A percentile compares a stretch with the other conserved stretches of the same genome.
These are phyloP conservation scores for Belgica antarctica DNA, from an alignment of 2,888 invertebrate genomes.

Conservation along the genomic window DNA sequence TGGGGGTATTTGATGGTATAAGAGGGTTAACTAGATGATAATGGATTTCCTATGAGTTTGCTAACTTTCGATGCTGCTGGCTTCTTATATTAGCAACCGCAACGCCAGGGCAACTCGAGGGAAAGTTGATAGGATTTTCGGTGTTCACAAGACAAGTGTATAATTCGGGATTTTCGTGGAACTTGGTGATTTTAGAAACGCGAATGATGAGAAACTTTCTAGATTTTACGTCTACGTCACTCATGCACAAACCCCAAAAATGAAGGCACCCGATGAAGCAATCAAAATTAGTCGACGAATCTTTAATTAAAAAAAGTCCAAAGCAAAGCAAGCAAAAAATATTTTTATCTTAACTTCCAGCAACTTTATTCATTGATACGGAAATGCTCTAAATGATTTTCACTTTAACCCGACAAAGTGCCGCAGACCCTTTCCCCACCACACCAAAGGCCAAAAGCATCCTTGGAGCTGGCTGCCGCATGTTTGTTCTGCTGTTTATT, in stretches of 20 bases:
- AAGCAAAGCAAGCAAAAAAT: too few species aligned
- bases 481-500: constrained; percentile 9
- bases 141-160: not conserved
- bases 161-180: not conserved
- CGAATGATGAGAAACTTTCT: too few species aligned
- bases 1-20: too few species aligned
- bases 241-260: too few species aligned
- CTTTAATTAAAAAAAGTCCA: not conserved
- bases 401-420: too few species aligned
- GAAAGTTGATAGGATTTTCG: not conserved
- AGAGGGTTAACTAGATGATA: not conserved
- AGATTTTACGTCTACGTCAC: too few species aligned
- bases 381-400: too few species aligned
- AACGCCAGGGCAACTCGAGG: not conserved
- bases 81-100: not conserved
- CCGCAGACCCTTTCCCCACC: not conserved
- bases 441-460: not conserved
- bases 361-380: too few species aligned
- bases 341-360: not conserved
- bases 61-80: too few species aligned
- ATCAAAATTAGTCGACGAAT: not conserved
- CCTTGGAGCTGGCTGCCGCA: not conserved
- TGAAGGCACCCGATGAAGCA: not conserved
- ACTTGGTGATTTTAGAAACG: too few species aligned
- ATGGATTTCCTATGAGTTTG: not conserved